Base-by-base conservation (phyloP, 2,113 vertebrate species). In the Gymnarchus niloticus region DNA sequence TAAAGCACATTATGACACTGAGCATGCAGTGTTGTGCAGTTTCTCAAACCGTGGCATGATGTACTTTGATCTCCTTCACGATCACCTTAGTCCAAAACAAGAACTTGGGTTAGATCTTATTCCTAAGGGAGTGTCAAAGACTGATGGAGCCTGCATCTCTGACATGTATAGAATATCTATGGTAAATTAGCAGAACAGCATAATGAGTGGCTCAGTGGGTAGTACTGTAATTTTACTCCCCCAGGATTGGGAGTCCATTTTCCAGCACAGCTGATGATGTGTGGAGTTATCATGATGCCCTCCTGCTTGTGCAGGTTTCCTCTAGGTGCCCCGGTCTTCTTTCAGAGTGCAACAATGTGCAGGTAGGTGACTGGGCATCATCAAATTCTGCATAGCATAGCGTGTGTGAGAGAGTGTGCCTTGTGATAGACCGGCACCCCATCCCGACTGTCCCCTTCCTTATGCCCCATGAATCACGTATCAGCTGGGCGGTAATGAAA, bases 31-130 rank as follows among this genome's bases (percentile, higher is more conserved):
- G 90, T 99, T 99, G 89, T 99, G 99, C 41, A 99, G 94, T 81
- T 99, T 97, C 92, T 99, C 98, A 83, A 99, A 94, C 56, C 97
- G 93, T 19, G 97, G 97, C 84, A 99, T 99, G 77, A 97, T 99
- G 98, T 94, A 99, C 98, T 86, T 97, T 99, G 85, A 99, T 98
- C 21, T 98, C 98, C 0, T 99, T 99, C 90, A 99, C 97, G 77
- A 99, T 96, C n/a, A 99, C n/a, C n/a, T n/a, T n/a, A 93, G 86
- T 99, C 98, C 86, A 99, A 89, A 54, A 99, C 97, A 57, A 99
- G 89, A 0, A 98, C 98, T 1, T 99, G 97, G 92, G 99, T 94
- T 98, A 99, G 99, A 3, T 97, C 97, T 89, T 98, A 97, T 86
- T 99, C 98, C 91, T 59, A 25, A 99, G 90, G 6, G 97, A 98